Base-by-base conservation (phyloP, 2,113 vertebrate species). In the Calyptommatus sinebrachiatus region DNA sequence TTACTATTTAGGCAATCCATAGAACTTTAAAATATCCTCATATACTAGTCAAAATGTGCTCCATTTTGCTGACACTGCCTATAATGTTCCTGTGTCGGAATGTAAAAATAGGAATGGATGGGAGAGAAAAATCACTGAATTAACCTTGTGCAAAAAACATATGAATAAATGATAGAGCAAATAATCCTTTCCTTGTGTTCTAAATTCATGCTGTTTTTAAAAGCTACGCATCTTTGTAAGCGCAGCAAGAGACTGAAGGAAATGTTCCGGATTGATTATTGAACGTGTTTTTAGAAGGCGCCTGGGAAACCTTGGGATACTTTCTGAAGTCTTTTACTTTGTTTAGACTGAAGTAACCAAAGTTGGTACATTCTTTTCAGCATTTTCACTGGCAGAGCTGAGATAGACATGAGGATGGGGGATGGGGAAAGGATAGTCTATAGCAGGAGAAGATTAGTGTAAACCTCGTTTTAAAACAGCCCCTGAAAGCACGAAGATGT, bases 41-140 rank as follows among this genome's bases (percentile, higher is more conserved):
- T 85, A 69, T 84, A 76, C 14, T 76, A 71, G 53, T 61, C 83
- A 31, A 74, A 85, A 72, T 67, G 48, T 84, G 85, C 89, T 90
- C 41, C 22, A 48, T 80, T 85, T 74, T 75, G 28, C 60, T 85
- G 28, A 31, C 26, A 81, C 24, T 67, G 82, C 14, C 2, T 69
- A 18, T 22, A 83, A 57, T 57, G 7, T 84, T 46, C 60, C 67
- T 28, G 76, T 69, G 71, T 83, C 2, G 82, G 57, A 79, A 76
- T 26, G 26, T 65, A 60, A 48, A 60, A 86, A 12, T 21, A 87
- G 28, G 45, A 61, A 7, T 1, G 35, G 35, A 9, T 7, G 65
- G 41, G n/a, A 26, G 31, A 16, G 18, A 74, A 48, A n/a, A 79
- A 79, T 83, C 74, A 83, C 71, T 62, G 73, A 80, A 69, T 80